phyloP scores from a whole-genome alignment of 2,797 vertebrate species.

The Mallotus villosus region DNA sequence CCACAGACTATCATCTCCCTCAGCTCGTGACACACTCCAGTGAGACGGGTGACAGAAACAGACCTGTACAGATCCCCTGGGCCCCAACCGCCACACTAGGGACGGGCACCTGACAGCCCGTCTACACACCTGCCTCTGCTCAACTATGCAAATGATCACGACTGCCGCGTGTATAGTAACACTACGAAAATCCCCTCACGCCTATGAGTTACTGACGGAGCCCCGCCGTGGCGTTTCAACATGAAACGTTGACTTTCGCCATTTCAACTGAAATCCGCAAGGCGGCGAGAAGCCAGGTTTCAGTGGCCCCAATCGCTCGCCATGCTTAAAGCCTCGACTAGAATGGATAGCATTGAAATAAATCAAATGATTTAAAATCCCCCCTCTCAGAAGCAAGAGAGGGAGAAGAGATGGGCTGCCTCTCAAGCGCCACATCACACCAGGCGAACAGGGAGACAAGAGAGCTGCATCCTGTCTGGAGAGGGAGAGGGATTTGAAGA shows the following conservation, averaged over 20 bases:
- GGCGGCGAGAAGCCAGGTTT: background rate
- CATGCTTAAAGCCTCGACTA: no score
- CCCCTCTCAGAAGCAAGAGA: background rate
- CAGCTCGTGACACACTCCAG: conserved; percentile 1
- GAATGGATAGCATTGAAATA: background rate
- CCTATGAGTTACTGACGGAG: no score
- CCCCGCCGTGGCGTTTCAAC: no score
- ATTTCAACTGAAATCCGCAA: background rate
- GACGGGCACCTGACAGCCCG: background rate
- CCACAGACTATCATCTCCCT: background rate
- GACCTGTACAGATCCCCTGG: background rate
- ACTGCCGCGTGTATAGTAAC: background rate
- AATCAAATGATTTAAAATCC: background rate
- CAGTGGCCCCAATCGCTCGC: no score
- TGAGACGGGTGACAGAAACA: background rate
- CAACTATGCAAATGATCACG: background rate
- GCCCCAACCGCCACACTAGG: background rate
- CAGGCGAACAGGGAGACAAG: background rate
- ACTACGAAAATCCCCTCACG: no score
- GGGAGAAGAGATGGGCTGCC: background rate
- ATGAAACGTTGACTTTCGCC: no score
- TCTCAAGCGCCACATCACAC: background rate
- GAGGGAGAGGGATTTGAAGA: background rate
- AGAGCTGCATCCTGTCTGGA: background rate
- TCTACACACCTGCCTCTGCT: background rate